These are phyloP conservation scores for Megalops atlanticus DNA, from an alignment of 2,113 vertebrate species.

Conservation along the genomic window DNA sequence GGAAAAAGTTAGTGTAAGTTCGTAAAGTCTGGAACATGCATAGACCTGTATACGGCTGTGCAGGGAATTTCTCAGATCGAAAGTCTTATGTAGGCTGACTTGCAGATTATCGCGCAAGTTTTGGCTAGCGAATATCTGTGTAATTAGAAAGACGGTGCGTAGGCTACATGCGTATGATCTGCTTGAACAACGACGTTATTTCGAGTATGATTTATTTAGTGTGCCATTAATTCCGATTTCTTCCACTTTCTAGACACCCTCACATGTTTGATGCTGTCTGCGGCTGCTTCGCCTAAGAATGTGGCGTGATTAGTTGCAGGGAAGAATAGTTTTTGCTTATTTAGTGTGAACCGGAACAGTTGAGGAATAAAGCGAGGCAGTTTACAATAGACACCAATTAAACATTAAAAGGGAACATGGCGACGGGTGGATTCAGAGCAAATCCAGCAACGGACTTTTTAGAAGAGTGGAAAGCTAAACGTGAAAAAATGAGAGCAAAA, in stretches of 20 bases:
- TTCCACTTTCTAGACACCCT: neutral
- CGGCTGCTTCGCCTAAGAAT: conserved; percentile 25
- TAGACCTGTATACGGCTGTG: neutral
- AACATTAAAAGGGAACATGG: conserved; percentile 70
- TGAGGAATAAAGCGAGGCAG: too few species aligned
- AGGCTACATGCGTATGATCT: neutral
- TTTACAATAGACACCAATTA: neutral
- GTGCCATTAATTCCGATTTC: neutral
- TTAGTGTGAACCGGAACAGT: neutral
- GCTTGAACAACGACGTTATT: neutral
- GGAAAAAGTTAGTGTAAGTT: neutral
- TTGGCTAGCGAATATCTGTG: neutral
- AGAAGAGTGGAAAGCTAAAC: conserved; percentile 95
- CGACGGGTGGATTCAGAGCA: conserved; percentile 78
- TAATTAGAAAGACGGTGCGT: neutral
- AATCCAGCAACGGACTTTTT: conserved; percentile 85
- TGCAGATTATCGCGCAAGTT: neutral
- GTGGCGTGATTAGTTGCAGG: conserved; percentile 11
- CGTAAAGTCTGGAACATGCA: neutral
- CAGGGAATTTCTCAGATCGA: neutral
- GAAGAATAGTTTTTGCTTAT: neutral
- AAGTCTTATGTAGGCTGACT: neutral
- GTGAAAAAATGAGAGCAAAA: conserved; percentile 95
- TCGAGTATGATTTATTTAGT: neutral
- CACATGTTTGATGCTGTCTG: neutral